phyloP scores from a whole-genome alignment of 2,797 vertebrate genomes.

The Periophthalmus magnuspinnatus region DNA sequence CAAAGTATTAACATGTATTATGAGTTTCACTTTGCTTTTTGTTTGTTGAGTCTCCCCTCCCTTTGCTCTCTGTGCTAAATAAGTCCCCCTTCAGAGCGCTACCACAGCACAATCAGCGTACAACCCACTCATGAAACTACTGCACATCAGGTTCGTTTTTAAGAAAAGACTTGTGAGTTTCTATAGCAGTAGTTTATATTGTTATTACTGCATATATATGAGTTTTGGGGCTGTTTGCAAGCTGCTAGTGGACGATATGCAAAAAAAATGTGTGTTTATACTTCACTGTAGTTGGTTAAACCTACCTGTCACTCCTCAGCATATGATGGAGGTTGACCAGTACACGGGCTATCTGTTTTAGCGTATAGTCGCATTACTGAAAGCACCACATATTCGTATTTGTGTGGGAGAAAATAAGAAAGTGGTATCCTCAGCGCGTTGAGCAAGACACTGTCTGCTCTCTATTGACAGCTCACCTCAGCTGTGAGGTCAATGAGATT shows the following conservation, averaged over 20 bases:
- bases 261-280: no score
- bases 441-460: constrained; percentile 43
- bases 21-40: no score
- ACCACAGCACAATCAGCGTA: no score
- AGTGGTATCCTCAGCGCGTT: background rate
- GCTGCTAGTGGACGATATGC: background rate
- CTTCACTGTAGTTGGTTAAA: background rate
- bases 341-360: background rate
- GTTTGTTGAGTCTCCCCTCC: no score
- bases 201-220: background rate
- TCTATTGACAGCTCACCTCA: constrained; percentile 64
- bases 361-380: background rate
- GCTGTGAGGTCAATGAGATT: constrained; percentile 58
- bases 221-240: background rate
- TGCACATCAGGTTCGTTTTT: no score
- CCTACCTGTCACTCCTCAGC: background rate
- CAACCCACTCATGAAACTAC: no score
- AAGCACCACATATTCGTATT: background rate
- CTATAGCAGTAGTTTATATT: background rate
- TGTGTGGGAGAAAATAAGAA: background rate
- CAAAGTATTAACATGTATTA: no score
- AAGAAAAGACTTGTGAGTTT: background rate
- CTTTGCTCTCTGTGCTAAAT: no score
- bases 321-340: background rate
- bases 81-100: no score